A percentile compares a stretch with the other conserved stretches of the same genome.
Conservation (phyloP, 2,888 invertebrate species). For the Onthophagus sagittarius region DNA sequence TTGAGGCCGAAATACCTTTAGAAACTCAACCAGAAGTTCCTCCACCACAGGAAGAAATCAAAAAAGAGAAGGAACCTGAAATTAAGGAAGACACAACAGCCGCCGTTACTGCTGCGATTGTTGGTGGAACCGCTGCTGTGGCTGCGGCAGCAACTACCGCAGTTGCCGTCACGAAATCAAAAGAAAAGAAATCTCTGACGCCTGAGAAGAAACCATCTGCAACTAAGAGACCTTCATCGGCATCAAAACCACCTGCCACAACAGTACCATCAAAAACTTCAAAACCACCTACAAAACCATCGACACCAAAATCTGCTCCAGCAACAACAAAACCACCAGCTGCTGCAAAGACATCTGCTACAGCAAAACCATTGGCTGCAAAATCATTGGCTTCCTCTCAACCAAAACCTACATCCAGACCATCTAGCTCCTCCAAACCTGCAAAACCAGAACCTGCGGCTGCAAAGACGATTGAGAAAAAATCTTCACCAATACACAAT, state of each 20-base stretch:
- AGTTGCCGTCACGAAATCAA: constrained; percentile 36
- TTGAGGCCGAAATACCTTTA: constrained; percentile 23
- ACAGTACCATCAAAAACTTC: constrained; percentile 30
- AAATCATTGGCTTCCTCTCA: background rate
- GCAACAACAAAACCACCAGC: constrained; percentile 13
- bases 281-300: constrained; percentile 25
- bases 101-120: constrained; percentile 34
- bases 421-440: background rate
- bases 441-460: constrained; percentile 9
- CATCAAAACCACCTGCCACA: constrained; percentile 25
- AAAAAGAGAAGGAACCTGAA: constrained; percentile 18
- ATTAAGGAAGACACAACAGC: background rate
- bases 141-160: constrained; percentile 40
- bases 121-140: constrained; percentile 35
- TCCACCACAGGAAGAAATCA: constrained; percentile 29
- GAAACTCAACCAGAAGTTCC: constrained; percentile 28
- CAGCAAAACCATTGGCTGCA: background rate
- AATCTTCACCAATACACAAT: constrained; percentile 24
- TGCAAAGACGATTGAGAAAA: constrained; percentile 27
- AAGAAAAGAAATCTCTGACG: constrained; percentile 38
- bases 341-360: background rate
- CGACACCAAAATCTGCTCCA: constrained; percentile 15
- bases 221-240: constrained; percentile 27
- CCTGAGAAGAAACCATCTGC: constrained; percentile 26
- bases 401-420: constrained; percentile 16